Percentiles rank a stretch among this genome's conserved stretches.
Evolutionary conservation across 2,888 invertebrate species (phyloP).

Genomic region (Tiliacea aurago): DNA sequence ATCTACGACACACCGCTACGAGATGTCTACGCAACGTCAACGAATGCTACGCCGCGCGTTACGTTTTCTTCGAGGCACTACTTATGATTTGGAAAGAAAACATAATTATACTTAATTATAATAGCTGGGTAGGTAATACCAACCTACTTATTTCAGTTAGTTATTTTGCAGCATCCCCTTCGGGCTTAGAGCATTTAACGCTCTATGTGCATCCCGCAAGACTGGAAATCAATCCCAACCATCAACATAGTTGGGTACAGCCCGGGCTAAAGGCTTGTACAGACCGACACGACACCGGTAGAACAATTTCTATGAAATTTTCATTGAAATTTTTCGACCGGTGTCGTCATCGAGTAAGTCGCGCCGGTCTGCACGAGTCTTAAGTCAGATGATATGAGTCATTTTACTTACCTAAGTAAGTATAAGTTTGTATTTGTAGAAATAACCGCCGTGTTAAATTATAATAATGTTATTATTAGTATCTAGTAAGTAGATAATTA

Average conservation of each 20-base stretch:
- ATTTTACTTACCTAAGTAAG: too few species aligned
- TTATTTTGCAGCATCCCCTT: too few species aligned
- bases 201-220: not conserved
- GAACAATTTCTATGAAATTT: too few species aligned
- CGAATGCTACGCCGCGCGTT: not conserved
- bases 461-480: not conserved
- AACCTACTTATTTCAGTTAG: not conserved
- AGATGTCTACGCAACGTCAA: not conserved
- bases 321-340: too few species aligned
- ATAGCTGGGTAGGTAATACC: not conserved
- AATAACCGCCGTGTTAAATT: not conserved
- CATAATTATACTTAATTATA: constrained; percentile 1
- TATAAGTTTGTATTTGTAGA: not conserved
- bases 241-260: not conserved
- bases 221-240: not conserved
- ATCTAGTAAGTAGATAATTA: not conserved
- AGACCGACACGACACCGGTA: too few species aligned
- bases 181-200: too few species aligned
- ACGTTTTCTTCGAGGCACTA: not conserved
- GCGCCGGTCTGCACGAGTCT: too few species aligned
- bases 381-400: not conserved
- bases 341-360: too few species aligned
- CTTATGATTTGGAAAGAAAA: not conserved
- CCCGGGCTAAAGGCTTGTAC: too few species aligned
- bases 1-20: not conserved